These are phyloP conservation scores for Glyphotaelius pellucidus DNA, from an alignment of 2,888 invertebrate genomes.

Conservation along the genomic window DNA sequence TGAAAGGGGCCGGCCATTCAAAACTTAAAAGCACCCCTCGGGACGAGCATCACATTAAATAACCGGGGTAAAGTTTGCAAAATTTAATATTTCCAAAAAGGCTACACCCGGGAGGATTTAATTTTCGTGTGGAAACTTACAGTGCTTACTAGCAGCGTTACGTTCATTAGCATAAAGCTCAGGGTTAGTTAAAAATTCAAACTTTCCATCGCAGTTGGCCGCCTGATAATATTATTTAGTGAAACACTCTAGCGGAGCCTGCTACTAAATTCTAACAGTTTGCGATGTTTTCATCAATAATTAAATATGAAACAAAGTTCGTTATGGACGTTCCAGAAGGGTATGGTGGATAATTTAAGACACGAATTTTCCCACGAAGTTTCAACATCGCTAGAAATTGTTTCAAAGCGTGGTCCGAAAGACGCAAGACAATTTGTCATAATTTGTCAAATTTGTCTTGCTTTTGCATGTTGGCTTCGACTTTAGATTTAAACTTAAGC, in stretches of 20 bases:
- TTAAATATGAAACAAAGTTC: not conserved
- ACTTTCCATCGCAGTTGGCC: conserved; percentile 53
- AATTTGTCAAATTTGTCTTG: not conserved
- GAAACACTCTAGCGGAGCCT: conserved; percentile 47
- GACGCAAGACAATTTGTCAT: not conserved
- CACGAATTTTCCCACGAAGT: not conserved
- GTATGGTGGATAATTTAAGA: not conserved
- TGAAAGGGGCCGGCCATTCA: conserved; percentile 38
- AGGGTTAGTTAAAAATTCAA: conserved; percentile 63
- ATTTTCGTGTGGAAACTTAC: conserved; percentile 40
- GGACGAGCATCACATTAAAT: conserved; percentile 51
- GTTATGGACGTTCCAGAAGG: not conserved
- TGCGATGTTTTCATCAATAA: conserved; percentile 61
- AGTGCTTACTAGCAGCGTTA: conserved; percentile 30
- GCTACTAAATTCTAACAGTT: conserved; percentile 62
- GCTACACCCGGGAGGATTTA: conserved; percentile 50
- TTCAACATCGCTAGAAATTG: not conserved
- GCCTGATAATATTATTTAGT: conserved; percentile 49
- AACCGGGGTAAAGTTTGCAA: conserved; percentile 53
- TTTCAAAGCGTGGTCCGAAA: not conserved
- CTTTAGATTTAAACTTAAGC: not conserved
- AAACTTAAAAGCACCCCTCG: conserved; percentile 41
- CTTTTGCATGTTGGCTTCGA: not conserved
- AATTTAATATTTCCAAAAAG: conserved; percentile 55
- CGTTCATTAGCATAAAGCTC: conserved; percentile 62